phyloP scores from a whole-genome alignment of 2,888 invertebrate genomes.

The Elmis aenea region DNA sequence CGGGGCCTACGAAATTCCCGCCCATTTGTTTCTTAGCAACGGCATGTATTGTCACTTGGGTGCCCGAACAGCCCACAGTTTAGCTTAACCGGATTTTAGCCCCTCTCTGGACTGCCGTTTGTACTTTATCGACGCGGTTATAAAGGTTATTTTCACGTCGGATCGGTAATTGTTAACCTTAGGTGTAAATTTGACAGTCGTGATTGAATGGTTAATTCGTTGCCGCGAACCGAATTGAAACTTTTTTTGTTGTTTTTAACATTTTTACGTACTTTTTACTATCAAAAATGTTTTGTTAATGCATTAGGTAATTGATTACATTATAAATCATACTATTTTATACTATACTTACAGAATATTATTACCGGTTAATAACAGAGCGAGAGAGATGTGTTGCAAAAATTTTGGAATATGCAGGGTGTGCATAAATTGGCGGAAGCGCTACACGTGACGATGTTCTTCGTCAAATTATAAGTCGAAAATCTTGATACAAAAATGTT shows the following conservation, averaged over 20 bases:
- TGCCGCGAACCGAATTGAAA: conserved; percentile 18
- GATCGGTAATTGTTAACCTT: conserved; percentile 26
- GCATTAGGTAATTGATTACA: too few species aligned
- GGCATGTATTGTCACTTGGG: conserved; percentile 35
- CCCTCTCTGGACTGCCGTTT: conserved; percentile 8
- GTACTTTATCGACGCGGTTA: conserved; percentile 23
- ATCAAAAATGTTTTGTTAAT: too few species aligned
- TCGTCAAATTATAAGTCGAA: too few species aligned
- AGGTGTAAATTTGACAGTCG: conserved; percentile 26
- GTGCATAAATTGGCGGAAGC: too few species aligned
- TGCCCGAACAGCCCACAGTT: conserved; percentile 36
- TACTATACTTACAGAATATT: too few species aligned
- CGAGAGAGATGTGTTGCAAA: too few species aligned
- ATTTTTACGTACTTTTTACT: too few species aligned
- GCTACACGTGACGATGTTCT: too few species aligned
- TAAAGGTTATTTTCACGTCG: conserved; percentile 22
- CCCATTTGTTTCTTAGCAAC: conserved; percentile 44
- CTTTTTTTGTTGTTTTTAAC: conserved; percentile 10
- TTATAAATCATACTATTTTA: too few species aligned
- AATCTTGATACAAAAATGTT: too few species aligned
- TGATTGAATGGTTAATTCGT: conserved; percentile 25
- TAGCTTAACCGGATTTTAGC: conserved; percentile 35
- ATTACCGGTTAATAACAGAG: too few species aligned
- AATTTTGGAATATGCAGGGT: too few species aligned
- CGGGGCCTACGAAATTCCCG: conserved; percentile 12